Percentiles rank a stretch among this genome's conserved stretches.
phyloP scores from a whole-genome alignment of 2,888 invertebrate species.

The Nasonovia ribisnigri region DNA sequence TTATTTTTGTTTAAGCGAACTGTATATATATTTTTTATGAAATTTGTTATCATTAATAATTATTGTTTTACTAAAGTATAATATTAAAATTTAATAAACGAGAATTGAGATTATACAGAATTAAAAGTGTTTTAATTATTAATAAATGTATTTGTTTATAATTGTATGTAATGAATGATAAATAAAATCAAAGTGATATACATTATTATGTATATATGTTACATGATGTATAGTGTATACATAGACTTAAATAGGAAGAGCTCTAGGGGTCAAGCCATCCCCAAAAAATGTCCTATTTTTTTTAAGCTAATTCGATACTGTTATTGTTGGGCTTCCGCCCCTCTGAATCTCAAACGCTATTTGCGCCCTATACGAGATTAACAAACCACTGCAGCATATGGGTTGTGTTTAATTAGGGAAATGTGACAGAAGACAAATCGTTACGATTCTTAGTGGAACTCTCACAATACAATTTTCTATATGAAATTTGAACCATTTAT shows the following conservation, averaged over 20 bases:
- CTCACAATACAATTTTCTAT: background rate
- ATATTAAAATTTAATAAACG: too few species aligned
- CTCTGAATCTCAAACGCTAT: too few species aligned
- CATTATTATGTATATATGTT: background rate
- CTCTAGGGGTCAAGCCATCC: too few species aligned
- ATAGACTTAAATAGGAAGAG: too few species aligned
- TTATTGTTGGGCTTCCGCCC: too few species aligned
- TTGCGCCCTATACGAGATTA: background rate
- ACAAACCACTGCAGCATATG: background rate
- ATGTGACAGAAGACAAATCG: background rate
- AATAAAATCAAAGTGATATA: background rate
- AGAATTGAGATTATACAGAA: background rate
- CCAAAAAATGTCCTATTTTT: too few species aligned
- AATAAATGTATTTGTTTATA: too few species aligned
- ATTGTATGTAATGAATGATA: background rate
- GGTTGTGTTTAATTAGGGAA: background rate
- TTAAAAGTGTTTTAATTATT: background rate
- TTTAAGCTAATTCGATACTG: too few species aligned
- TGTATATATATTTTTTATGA: background rate
- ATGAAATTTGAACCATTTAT: too few species aligned
- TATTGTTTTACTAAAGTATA: background rate
- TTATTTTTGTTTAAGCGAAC: background rate
- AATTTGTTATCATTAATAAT: background rate
- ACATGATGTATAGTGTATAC: too few species aligned
- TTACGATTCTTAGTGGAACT: background rate